Evolutionary conservation across 2,113 vertebrate species (phyloP), one percentile per base, ranked within the genome.

Genomic region (Acinonyx jubatus): DNA sequence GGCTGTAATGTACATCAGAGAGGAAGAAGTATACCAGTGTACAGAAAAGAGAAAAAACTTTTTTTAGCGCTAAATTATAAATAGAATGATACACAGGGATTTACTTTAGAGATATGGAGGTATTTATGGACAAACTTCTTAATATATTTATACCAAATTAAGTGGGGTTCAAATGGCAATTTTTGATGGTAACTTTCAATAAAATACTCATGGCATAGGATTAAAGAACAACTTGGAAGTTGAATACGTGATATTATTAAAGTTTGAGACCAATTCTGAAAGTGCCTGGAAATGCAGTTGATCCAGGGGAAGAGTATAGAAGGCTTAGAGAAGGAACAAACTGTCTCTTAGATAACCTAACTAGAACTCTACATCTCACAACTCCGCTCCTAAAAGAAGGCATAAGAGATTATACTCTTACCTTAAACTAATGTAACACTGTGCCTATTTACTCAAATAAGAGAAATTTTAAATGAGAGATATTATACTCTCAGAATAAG

Each of bases 61-160:
- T 93, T 41, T 85, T 94, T 71, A 84, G 63, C 27, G 68, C 41
- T 63, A 68, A 83, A 80, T 69, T 96, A 65, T 91, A 85, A 95
- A 79, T 57, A 91, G 65, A 92, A 55, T 85, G 29, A 45, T 50
- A 66, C 0, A 33, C n/a, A 12, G 38, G 36, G 14, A 25, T 73
- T 82, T 87, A 81, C 9, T 38, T 65, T 50, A 94, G 74, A 73
- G 36, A 61, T 68, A 50, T 4, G 2, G 33, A 48, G 38, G 80
- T 50, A 92, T 69, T 74, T 69, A 18, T 33, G 10, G 14, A 55
- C 52, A 76, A 74, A 57, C 79, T 69, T 55, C 19, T 94, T 36
- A 66, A 16, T 69, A 38, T n/a, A 36, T 65, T 68, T 80, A 61
- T 3, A 86, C 16, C 45, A 94, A 76, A 91, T 93, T 93, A 94